Conservation (phyloP, 2,888 invertebrate species). For the Patella depressa region DNA sequence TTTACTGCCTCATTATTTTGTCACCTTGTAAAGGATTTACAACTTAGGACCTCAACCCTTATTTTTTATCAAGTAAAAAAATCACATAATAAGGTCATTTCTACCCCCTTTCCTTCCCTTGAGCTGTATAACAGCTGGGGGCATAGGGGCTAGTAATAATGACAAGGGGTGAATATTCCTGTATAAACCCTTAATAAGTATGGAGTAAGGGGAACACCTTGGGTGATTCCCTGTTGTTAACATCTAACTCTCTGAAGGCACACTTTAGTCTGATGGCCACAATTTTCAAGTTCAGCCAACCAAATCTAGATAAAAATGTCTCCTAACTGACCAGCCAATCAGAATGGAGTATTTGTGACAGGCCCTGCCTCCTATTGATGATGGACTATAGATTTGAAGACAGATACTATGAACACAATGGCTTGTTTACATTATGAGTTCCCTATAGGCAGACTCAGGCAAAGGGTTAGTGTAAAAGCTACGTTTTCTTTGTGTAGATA, state of each 20-base stretch:
- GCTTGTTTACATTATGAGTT: not conserved
- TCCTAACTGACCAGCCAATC: not conserved
- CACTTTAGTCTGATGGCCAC: not conserved
- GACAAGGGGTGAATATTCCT: not conserved
- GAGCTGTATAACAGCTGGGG: constrained; percentile 1
- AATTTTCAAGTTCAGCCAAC: not conserved
- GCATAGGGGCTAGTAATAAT: not conserved
- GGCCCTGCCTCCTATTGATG: not conserved
- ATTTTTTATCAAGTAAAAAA: too few relatives aligned
- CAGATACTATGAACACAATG: not conserved
- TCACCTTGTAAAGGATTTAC: too few relatives aligned
- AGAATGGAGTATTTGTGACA: not conserved
- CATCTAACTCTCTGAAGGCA: constrained; percentile 6
- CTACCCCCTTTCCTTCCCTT: too few relatives aligned
- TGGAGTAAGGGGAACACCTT: constrained; percentile 7
- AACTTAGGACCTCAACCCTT: too few relatives aligned
- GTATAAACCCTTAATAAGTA: constrained; percentile 2
- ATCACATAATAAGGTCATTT: too few relatives aligned
- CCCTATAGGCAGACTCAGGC: not conserved
- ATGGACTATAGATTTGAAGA: constrained; percentile 2
- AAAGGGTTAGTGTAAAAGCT: not conserved
- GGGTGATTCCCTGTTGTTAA: constrained; percentile 2
- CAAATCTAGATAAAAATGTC: not conserved
- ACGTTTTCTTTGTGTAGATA: constrained; percentile 4
- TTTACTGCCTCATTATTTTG: too few relatives aligned